Evolutionary conservation across 2,888 invertebrate species (phyloP).

Genomic region (Sesia apiformis): DNA sequence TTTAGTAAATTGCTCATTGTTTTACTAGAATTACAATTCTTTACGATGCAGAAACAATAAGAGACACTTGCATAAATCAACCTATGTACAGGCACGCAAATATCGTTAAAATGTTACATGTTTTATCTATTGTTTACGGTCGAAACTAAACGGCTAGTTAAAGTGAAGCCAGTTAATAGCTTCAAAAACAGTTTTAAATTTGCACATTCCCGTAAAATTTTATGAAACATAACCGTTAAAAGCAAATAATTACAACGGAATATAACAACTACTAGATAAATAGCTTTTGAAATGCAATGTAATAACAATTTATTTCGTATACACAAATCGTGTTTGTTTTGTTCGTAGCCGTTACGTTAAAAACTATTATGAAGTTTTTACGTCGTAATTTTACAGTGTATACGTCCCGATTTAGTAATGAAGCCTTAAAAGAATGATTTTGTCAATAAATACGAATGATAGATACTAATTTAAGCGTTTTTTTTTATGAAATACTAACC

Average conservation of each 20-base stretch:
- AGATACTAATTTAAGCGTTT: constrained; percentile 60
- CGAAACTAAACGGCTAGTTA: constrained; percentile 40
- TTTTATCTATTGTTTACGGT: constrained; percentile 46
- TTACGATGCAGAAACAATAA: constrained; percentile 69
- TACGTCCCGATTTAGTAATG: constrained; percentile 25
- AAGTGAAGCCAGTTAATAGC: constrained; percentile 24
- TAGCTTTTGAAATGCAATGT: neutral
- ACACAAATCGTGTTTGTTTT: constrained; percentile 38
- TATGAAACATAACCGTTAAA: constrained; percentile 15
- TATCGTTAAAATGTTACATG: constrained; percentile 45
- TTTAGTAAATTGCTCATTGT: constrained; percentile 72
- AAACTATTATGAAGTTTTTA: no score
- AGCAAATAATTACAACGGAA: constrained; percentile 36
- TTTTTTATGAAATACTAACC: constrained; percentile 58
- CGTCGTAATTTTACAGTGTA: constrained; percentile 21
- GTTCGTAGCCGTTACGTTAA: no score
- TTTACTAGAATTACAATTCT: constrained; percentile 61
- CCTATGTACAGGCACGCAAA: constrained; percentile 49
- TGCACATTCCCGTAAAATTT: constrained; percentile 45
- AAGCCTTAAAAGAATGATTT: constrained; percentile 13
- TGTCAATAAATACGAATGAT: constrained; percentile 12
- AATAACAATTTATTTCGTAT: constrained; percentile 61
- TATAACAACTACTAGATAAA: constrained; percentile 3
- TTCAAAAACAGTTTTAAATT: constrained; percentile 27
- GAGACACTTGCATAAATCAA: constrained; percentile 61